Conservation (phyloP, 2,797 vertebrate species). For the Myripristis murdjan region DNA sequence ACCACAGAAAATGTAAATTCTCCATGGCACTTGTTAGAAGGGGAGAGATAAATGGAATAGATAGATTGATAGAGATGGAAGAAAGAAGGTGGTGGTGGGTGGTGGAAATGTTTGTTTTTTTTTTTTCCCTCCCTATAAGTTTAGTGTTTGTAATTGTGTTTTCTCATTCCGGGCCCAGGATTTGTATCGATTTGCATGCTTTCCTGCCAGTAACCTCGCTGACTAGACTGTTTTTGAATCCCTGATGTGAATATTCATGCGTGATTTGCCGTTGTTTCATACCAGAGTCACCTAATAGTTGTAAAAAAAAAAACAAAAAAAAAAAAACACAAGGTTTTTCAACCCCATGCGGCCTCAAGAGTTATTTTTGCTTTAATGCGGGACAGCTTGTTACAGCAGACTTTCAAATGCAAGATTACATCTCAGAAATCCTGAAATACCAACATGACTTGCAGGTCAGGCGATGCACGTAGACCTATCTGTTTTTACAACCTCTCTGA, state of each 20-base stretch:
- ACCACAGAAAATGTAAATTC: neutral
- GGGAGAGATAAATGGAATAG: neutral
- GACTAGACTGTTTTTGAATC: slow-evolving; percentile 43
- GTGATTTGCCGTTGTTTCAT: slow-evolving; percentile 9
- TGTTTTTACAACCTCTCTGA: slow-evolving; percentile 22
- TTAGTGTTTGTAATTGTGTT: slow-evolving; percentile 34
- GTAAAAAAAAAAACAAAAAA: too few relatives aligned
- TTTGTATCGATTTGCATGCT: slow-evolving; percentile 52
- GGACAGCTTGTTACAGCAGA: neutral
- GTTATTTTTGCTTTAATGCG: neutral
- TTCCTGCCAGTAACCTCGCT: slow-evolving; percentile 44
- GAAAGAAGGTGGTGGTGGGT: too few relatives aligned
- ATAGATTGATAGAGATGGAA: neutral
- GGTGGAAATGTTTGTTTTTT: neutral
- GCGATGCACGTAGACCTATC: neutral
- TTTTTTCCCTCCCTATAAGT: slow-evolving; percentile 3
- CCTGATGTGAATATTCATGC: slow-evolving; percentile 33
- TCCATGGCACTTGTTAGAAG: neutral
- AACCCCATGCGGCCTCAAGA: too few relatives aligned
- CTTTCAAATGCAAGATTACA: slow-evolving; percentile 1
- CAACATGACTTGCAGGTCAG: slow-evolving; percentile 2
- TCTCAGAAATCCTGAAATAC: slow-evolving; percentile 20
- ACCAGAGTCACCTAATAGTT: too few relatives aligned
- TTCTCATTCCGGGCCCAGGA: slow-evolving; percentile 37
- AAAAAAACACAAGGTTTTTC: neutral